phyloP scores from a whole-genome alignment of 2,797 vertebrate genomes.

The Galagoides demidoff region DNA sequence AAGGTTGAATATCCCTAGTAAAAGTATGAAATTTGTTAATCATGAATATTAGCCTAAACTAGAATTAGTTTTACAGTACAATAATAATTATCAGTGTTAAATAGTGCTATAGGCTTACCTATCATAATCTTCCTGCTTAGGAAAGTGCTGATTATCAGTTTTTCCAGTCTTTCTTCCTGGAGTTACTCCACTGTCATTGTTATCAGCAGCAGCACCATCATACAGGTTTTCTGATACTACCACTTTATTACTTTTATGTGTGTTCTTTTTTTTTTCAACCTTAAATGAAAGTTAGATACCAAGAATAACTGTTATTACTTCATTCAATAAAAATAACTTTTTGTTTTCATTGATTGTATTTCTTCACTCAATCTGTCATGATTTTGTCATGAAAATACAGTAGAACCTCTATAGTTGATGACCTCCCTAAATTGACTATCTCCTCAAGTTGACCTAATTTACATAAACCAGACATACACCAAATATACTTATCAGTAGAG shows the following conservation, averaged over 20 bases:
- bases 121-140: neutral
- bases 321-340: neutral
- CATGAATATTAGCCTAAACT: neutral
- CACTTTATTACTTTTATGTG: constrained; percentile 36
- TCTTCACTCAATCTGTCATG: neutral
- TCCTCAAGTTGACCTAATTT: too few relatives aligned
- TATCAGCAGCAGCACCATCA: neutral
- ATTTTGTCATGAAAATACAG: constrained; percentile 45
- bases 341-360: constrained; percentile 27
- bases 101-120: constrained; percentile 72
- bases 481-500: too few relatives aligned
- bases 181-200: constrained; percentile 41
- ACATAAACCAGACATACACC: too few relatives aligned
- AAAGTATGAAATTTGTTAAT: neutral
- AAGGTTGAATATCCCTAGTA: neutral
- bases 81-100: neutral
- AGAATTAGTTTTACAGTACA: neutral
- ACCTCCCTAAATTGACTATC: too few relatives aligned
- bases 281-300: constrained; percentile 81
- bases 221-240: neutral
- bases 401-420: too few relatives aligned
- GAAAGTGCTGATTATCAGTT: constrained; percentile 12
- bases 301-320: constrained; percentile 52
- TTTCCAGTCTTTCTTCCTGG: neutral
- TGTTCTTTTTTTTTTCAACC: constrained; percentile 83